A percentile compares a stretch with the other conserved stretches of the same genome.
These are phyloP conservation scores for Merops nubicus DNA, from an alignment of 2,113 vertebrate species.

Conservation along the genomic window DNA sequence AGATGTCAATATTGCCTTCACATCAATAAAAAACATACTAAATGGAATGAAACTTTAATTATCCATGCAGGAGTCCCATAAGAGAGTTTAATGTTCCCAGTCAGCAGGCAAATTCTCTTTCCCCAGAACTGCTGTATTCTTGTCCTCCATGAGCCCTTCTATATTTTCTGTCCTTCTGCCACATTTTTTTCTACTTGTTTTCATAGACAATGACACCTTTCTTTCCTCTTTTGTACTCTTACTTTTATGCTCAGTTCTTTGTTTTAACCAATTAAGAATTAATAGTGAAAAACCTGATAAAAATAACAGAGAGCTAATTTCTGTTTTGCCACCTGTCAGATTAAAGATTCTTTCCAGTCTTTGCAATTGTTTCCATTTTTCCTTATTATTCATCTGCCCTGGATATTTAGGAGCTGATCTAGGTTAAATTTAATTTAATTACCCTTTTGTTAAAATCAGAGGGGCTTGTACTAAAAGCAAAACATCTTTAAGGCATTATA, in stretches of 20 bases:
- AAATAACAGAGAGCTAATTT: neutral
- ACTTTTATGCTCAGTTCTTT: neutral
- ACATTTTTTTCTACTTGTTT: neutral
- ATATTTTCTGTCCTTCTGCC: neutral
- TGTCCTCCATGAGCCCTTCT: neutral
- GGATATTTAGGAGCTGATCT: neutral
- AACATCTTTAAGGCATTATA: neutral
- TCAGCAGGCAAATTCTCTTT: neutral
- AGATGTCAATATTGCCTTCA: neutral
- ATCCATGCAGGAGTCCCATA: neutral
- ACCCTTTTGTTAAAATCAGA: neutral
- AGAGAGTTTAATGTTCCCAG: neutral
- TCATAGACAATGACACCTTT: neutral
- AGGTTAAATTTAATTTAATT: neutral
- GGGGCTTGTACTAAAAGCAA: neutral
- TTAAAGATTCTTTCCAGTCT: neutral
- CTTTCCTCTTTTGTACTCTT: neutral
- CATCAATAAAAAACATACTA: neutral
- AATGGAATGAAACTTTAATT: neutral
- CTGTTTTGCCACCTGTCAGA: neutral
- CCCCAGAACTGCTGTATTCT: neutral
- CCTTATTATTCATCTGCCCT: neutral
- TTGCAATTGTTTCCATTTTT: neutral
- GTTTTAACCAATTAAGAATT: neutral
- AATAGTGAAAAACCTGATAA: neutral